Conservation (phyloP, 2,888 invertebrate species). For the Halictus quadricinctus region DNA sequence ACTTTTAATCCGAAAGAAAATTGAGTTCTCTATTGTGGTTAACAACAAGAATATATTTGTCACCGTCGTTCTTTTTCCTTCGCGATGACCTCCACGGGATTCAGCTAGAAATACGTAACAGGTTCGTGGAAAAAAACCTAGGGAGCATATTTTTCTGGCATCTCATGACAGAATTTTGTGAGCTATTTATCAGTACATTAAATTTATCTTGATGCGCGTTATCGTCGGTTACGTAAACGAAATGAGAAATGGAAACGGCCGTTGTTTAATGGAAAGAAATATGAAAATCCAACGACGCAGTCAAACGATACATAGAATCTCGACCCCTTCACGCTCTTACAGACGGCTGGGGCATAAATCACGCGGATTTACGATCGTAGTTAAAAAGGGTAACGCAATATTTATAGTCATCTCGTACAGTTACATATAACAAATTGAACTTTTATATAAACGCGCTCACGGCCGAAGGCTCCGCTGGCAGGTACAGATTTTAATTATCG, state of each 20-base stretch:
- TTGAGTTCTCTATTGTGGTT: background rate
- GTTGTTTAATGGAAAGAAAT: constrained; percentile 60
- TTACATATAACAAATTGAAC: constrained; percentile 82
- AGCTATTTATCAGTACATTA: constrained; percentile 4
- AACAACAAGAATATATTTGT: background rate
- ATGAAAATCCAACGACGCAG: constrained; percentile 68
- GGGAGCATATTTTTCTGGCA: background rate
- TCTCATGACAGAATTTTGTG: background rate
- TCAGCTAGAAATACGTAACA: background rate
- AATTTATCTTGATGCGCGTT: background rate
- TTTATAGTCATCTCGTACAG: constrained; percentile 81
- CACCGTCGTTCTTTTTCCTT: no score
- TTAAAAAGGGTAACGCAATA: constrained; percentile 80
- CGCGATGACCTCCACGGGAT: background rate
- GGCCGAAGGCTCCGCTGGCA: constrained; percentile 50
- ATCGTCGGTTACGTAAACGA: constrained; percentile 24
- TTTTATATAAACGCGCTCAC: constrained; percentile 77
- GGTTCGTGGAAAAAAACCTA: background rate
- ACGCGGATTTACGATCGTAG: constrained; percentile 80
- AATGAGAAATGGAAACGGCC: constrained; percentile 21
- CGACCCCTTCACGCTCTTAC: constrained; percentile 58
- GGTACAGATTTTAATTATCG: constrained; percentile 81
- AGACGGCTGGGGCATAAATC: constrained; percentile 76
- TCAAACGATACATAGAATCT: constrained; percentile 55
- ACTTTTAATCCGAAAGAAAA: background rate